phyloP scores from a whole-genome alignment of 2,888 invertebrate species.

The Neocrepidodera transversa region DNA sequence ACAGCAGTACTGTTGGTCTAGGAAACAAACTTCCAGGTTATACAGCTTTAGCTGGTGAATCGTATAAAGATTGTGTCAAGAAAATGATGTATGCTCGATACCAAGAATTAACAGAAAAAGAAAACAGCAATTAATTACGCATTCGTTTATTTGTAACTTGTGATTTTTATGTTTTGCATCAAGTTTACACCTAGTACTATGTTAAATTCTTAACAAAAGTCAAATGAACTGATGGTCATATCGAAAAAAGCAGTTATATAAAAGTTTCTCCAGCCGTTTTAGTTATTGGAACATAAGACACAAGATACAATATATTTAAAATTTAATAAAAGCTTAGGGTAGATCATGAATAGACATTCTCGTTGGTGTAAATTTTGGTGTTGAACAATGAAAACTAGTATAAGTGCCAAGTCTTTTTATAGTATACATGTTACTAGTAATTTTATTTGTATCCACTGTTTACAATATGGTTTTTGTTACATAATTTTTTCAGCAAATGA shows the following conservation, averaged over 20 bases:
- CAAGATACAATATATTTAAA: background rate
- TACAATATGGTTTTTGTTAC: too few species aligned
- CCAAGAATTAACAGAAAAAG: constrained; percentile 77
- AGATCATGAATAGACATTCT: too few species aligned
- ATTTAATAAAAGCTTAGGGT: background rate
- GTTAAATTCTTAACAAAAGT: background rate
- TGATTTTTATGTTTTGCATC: background rate
- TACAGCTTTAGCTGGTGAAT: constrained; percentile 81
- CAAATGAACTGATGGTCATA: background rate
- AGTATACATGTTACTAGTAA: too few species aligned
- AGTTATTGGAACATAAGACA: too few species aligned
- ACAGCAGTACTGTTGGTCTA: constrained; percentile 76
- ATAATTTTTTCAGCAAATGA: too few species aligned
- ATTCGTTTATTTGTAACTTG: background rate
- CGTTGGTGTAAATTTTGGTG: background rate
- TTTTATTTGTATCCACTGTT: too few species aligned
- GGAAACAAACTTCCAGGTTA: constrained; percentile 83
- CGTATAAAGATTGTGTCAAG: constrained; percentile 88
- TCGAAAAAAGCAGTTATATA: too few species aligned
- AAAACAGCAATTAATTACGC: constrained; percentile 47
- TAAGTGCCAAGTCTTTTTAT: too few species aligned
- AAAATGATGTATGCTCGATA: constrained; percentile 89
- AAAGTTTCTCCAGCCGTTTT: too few species aligned
- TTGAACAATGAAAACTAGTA: too few species aligned
- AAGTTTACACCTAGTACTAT: background rate